Evolutionary conservation across 2,797 vertebrate species (phyloP).

Genomic region (Liasis olivaceus): DNA sequence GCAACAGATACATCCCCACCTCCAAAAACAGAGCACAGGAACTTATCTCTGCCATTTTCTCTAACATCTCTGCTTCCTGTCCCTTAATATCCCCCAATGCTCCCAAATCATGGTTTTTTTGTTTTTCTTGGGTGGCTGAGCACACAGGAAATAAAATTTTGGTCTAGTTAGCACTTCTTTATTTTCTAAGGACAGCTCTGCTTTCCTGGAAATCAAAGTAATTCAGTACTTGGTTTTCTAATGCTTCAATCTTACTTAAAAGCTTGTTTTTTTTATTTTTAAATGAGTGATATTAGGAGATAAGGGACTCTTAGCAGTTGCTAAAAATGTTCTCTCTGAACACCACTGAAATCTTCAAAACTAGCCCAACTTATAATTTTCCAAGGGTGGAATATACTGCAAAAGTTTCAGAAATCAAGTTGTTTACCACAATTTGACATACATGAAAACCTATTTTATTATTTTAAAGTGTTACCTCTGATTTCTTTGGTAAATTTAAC

Average conservation of each 20-base stretch:
- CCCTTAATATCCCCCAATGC: too few relatives aligned
- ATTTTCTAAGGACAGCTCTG: too few relatives aligned
- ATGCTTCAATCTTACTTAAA: not conserved
- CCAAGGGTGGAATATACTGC: not conserved
- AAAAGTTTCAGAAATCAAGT: not conserved
- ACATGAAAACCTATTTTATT: not conserved
- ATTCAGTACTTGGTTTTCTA: too few relatives aligned
- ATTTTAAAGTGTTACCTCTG: slow-evolving; percentile 81
- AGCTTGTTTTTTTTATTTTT: not conserved
- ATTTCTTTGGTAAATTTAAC: slow-evolving; percentile 99
- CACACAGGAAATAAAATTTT: too few relatives aligned
- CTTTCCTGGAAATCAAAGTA: too few relatives aligned
- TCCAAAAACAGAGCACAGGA: too few relatives aligned
- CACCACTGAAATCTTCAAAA: not conserved
- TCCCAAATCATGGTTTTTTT: too few relatives aligned
- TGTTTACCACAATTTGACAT: not conserved
- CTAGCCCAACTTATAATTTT: not conserved
- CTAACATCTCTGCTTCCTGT: too few relatives aligned
- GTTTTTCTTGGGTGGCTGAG: too few relatives aligned
- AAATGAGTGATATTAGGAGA: not conserved
- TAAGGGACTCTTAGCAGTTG: not conserved
- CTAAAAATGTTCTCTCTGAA: not conserved
- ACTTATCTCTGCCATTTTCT: too few relatives aligned
- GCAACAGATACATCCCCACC: too few relatives aligned
- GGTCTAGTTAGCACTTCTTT: too few relatives aligned